Evolutionary conservation across 2,113 vertebrate species (phyloP).

Genomic region (Odontophorus gujanensis): DNA sequence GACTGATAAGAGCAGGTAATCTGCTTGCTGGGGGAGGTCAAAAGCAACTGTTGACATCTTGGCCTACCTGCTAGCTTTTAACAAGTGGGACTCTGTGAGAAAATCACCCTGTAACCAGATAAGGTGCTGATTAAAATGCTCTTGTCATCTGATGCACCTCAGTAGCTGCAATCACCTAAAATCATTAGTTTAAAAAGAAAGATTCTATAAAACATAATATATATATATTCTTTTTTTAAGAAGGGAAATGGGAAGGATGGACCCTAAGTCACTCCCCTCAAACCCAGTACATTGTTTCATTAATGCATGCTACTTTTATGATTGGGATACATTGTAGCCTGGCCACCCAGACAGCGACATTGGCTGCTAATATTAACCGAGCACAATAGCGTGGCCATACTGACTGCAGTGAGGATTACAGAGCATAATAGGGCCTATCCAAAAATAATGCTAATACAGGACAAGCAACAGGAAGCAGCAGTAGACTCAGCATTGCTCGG

Average conservation of each 20-base stretch:
- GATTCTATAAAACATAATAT: background rate
- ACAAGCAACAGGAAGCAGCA: conserved; percentile 92
- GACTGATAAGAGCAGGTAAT: conserved; percentile 79
- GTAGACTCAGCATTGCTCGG: conserved; percentile 91
- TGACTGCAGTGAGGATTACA: conserved; percentile 94
- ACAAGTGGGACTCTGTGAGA: conserved; percentile 74
- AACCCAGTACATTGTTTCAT: background rate
- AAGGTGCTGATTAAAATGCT: conserved; percentile 38
- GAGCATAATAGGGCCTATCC: conserved; percentile 89
- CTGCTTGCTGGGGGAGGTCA: conserved; percentile 71
- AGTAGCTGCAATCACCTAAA: conserved; percentile 43
- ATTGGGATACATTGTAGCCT: conserved; percentile 72
- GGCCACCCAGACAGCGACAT: conserved; percentile 85
- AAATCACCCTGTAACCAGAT: conserved; percentile 72
- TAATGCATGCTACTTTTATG: conserved; percentile 69
- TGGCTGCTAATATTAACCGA: conserved; percentile 85
- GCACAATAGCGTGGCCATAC: conserved; percentile 88
- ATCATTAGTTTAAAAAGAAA: background rate
- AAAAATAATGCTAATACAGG: conserved; percentile 91
- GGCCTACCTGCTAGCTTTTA: conserved; percentile 60
- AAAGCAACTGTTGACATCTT: conserved; percentile 73
- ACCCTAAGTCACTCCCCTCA: background rate
- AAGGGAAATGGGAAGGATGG: background rate
- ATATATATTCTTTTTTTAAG: background rate
- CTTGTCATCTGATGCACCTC: conserved; percentile 35